Percentiles rank a stretch among this genome's conserved stretches.
phyloP scores from a whole-genome alignment of 2,113 vertebrate species.

The Microcebus murinus region DNA sequence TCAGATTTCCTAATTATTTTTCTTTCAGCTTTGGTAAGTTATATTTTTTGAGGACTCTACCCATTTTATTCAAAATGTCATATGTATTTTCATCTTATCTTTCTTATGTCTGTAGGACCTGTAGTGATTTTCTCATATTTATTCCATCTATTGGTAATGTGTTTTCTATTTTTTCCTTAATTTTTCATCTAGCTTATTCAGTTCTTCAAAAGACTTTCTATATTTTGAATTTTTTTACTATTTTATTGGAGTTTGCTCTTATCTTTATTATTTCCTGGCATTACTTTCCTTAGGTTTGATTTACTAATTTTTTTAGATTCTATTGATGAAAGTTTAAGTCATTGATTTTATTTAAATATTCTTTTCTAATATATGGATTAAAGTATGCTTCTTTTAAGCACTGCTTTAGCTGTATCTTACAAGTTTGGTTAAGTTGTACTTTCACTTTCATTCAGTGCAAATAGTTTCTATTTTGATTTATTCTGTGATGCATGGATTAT shows the following conservation, averaged over 20 bases:
- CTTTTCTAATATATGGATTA: not conserved
- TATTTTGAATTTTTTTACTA: not conserved
- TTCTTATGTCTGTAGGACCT: not conserved
- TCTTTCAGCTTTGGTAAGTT: conserved; percentile 3
- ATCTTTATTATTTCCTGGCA: not conserved
- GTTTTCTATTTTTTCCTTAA: not conserved
- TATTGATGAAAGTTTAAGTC: not conserved
- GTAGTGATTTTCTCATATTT: not conserved
- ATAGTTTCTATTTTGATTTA: not conserved
- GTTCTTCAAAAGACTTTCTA: not conserved
- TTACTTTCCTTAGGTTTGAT: too few relatives aligned
- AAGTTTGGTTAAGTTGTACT: too few relatives aligned
- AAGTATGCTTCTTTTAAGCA: not conserved
- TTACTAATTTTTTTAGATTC: not conserved
- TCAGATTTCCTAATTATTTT: conserved; percentile 13
- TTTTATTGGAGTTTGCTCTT: not conserved
- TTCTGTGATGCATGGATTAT: conserved; percentile 20
- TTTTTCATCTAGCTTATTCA: not conserved
- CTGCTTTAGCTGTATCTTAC: too few relatives aligned
- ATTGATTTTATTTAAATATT: not conserved
- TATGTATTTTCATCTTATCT: not conserved
- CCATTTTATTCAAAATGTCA: conserved; percentile 16
- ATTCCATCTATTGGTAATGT: not conserved
- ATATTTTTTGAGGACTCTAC: not conserved
- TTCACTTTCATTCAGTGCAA: too few relatives aligned